A percentile compares a stretch with the other conserved stretches of the same genome.
These are phyloP conservation scores for Synanthedon myopaeformis DNA, from an alignment of 2,888 invertebrate species.

Conservation along the genomic window DNA sequence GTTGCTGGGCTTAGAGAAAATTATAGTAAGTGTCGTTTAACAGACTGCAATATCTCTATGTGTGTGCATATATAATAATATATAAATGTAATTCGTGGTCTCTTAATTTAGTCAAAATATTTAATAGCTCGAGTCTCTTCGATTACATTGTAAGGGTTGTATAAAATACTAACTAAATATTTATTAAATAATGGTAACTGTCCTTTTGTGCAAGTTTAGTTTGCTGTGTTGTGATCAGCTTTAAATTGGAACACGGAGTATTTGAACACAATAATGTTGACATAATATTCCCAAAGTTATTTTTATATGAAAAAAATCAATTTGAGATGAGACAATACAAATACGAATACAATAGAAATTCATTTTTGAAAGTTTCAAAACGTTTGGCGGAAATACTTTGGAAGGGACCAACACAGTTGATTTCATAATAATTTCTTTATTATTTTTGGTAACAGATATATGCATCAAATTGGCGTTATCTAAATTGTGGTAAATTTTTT, in stretches of 20 bases:
- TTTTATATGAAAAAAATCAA: constrained; percentile 52
- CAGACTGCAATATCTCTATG: constrained; percentile 70
- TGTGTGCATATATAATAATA: constrained; percentile 43
- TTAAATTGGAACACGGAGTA: constrained; percentile 61
- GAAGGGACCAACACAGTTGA: constrained; percentile 63
- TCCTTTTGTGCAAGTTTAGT: constrained; percentile 64
- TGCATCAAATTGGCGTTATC: constrained; percentile 18
- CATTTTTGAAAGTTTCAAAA: constrained; percentile 32
- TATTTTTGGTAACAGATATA: constrained; percentile 28
- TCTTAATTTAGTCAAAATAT: constrained; percentile 70
- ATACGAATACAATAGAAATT: too few relatives aligned
- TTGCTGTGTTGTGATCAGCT: constrained; percentile 67
- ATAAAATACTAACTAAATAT: constrained; percentile 52
- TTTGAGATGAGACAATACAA: constrained; percentile 65
- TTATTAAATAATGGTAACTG: constrained; percentile 43
- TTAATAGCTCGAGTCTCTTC: constrained; percentile 68
- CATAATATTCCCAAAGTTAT: constrained; percentile 54
- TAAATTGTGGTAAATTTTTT: constrained; percentile 33
- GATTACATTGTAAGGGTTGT: constrained; percentile 55
- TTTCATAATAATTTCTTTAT: constrained; percentile 22
- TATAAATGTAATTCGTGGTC: constrained; percentile 64
- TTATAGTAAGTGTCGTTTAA: constrained; percentile 63
- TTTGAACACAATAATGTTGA: constrained; percentile 59
- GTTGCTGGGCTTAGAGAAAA: constrained; percentile 65
- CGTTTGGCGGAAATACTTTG: constrained; percentile 49